Evolutionary conservation across 2,113 vertebrate genomes (phyloP).

Genomic region (Mus pahari): DNA sequence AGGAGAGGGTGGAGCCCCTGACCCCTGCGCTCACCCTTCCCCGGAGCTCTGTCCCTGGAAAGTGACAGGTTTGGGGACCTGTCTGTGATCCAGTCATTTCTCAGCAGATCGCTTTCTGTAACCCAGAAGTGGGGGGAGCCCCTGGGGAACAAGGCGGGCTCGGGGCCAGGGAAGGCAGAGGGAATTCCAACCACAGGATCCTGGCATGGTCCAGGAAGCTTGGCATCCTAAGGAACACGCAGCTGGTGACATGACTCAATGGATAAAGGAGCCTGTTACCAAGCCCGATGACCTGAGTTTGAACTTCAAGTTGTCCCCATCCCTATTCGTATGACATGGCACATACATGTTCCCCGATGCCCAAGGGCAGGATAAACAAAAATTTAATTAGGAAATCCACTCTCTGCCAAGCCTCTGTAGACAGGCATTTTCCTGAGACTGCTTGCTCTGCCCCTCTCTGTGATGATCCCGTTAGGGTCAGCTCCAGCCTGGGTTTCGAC

Average conservation of each 20-base stretch:
- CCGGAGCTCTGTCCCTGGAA: neutral
- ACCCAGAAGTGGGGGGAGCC: neutral
- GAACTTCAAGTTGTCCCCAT: neutral
- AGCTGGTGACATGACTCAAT: neutral
- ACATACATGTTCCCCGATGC: neutral
- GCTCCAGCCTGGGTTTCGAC: neutral
- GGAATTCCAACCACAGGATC: neutral
- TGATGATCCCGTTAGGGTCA: neutral
- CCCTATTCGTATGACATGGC: neutral
- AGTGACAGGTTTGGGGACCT: neutral
- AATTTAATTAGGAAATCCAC: neutral
- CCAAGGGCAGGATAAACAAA: neutral
- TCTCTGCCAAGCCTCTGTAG: neutral
- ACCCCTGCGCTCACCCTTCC: neutral
- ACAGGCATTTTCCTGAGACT: neutral
- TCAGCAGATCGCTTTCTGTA: neutral
- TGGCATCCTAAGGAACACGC: neutral
- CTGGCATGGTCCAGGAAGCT: neutral
- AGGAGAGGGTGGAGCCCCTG: neutral
- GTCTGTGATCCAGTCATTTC: neutral
- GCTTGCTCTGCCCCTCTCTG: neutral
- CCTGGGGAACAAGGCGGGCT: neutral
- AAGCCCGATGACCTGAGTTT: neutral
- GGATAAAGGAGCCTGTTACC: neutral
- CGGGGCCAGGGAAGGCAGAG: neutral